A percentile compares a stretch with the other conserved stretches of the same genome.
Evolutionary conservation across 2,113 vertebrate genomes (phyloP).

Genomic region (Cynocephalus volans): DNA sequence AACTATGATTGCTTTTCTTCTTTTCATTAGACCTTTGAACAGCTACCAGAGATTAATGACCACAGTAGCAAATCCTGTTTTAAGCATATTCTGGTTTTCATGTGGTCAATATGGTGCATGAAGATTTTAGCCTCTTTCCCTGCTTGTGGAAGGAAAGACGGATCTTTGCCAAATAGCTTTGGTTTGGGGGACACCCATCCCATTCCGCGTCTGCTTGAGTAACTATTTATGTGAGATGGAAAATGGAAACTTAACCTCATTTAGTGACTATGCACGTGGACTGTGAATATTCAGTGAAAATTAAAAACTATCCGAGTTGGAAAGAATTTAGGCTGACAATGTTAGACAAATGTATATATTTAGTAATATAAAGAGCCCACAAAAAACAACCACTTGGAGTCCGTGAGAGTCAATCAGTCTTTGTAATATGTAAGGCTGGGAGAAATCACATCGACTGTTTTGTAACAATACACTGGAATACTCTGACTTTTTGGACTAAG

Average conservation of each 20-base stretch:
- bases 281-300: background rate
- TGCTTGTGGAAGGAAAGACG: background rate
- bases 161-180: slow-evolving; percentile 58
- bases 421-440: background rate
- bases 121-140: background rate
- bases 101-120: background rate
- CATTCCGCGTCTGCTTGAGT: background rate
- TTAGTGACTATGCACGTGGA: background rate
- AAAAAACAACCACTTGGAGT: background rate
- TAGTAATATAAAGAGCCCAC: background rate
- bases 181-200: background rate
- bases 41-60: background rate
- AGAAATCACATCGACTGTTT: background rate
- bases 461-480: background rate
- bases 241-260: slow-evolving; percentile 25
- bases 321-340: background rate
- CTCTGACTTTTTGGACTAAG: slow-evolving; percentile 35
- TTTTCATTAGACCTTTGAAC: background rate
- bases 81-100: slow-evolving; percentile 32
- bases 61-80: background rate
- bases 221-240: slow-evolving; percentile 9
- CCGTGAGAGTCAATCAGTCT: background rate
- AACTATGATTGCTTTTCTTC: background rate
- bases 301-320: background rate
- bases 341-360: background rate